Base-by-base conservation (phyloP, 2,113 vertebrate genomes). In the Pluvialis apricaria region DNA sequence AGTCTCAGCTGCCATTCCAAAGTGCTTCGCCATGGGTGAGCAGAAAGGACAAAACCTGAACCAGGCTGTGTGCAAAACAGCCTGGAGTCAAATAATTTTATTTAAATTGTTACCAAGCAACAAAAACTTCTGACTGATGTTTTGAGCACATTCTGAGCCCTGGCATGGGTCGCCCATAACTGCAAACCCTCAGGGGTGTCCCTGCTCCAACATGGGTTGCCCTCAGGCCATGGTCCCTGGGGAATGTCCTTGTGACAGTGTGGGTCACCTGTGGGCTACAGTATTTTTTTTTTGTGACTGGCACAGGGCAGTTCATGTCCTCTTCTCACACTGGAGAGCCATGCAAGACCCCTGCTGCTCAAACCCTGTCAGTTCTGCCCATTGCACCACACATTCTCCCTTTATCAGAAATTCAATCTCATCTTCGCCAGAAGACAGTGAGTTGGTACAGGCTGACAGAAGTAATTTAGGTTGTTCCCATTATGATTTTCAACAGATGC, bases 1-100 rank as follows among this genome's bases (percentile, higher is more conserved):
- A 32, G 40, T n/a, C 55, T 54, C 49, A 58, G 11, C 25, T 65
- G 49, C 7, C 64, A 45, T n/a, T 69, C 20, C 28, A 64, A 81
- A 76, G 25, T 18, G n/a, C 15, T 51, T 20, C n/a, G 34, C 19
- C 51, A 36, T 3, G 11, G 57, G 9, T 0, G 0, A 82, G 34
- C 26, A 60, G 57, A 54, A 77, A 82, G 36, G 26, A 60, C 10
- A 77, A 94, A 65, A 82, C 25, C 34, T 90, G 49, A 86, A 69
- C 26, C 4, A 58, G 38, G 24, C 28, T 26, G 20, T 14, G 10
- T 22, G 10, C 32, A 64, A 51, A 29, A 32, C 13, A 40, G 7
- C 49, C 32, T 38, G 11, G 14, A 58, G 21, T 16, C 21, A 51
- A 38, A 16, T 16, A 26, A 14, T 45, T 47, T 45, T 36, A 52